phyloP scores from a whole-genome alignment of 2,797 vertebrate species.

The Avahi laniger region DNA sequence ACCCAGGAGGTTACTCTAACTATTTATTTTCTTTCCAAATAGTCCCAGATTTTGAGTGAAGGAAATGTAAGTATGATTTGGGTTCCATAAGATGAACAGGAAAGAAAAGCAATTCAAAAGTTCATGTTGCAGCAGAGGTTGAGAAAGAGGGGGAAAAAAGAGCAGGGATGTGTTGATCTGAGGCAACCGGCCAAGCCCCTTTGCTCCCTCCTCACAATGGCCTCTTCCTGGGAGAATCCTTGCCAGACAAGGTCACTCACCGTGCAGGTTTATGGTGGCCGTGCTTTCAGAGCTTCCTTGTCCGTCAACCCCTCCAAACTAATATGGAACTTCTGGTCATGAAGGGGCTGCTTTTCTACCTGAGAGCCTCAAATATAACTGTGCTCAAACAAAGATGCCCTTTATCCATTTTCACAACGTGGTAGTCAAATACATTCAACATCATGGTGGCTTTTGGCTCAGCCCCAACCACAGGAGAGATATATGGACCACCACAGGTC shows the following conservation, averaged over 20 bases:
- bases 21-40: constrained; percentile 50
- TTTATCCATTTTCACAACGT: neutral
- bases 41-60: constrained; percentile 37
- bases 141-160: neutral
- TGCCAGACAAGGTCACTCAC: neutral
- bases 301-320: neutral
- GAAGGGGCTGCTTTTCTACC: neutral
- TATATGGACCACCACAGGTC: neutral
- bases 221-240: neutral
- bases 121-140: neutral
- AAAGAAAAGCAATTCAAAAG: constrained; percentile 43
- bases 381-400: neutral
- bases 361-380: neutral
- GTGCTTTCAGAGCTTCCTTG: neutral
- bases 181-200: neutral
- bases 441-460: neutral
- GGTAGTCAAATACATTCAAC: neutral
- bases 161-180: neutral
- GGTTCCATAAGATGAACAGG: constrained; percentile 22
- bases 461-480: neutral
- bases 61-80: constrained; percentile 54
- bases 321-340: neutral
- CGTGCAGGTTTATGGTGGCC: neutral
- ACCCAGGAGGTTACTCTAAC: neutral
- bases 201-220: accelerated